phyloP scores from a whole-genome alignment of 2,888 invertebrate genomes.

The Philhelius pedissequus region DNA sequence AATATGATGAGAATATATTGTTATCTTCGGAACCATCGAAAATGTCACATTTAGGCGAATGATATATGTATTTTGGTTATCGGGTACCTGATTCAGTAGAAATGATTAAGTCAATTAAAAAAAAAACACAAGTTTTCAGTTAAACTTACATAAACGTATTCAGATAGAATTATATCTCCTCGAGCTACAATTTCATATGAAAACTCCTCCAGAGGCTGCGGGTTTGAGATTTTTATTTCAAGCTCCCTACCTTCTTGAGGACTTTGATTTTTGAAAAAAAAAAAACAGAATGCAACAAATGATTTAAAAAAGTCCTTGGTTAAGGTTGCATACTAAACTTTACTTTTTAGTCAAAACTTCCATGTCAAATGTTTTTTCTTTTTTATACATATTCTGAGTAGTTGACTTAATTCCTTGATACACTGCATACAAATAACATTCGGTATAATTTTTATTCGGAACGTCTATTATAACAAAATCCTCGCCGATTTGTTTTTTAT shows the following conservation, averaged over 20 bases:
- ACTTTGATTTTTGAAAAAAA: slow-evolving; percentile 72
- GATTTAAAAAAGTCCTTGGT: not conserved
- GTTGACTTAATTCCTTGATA: not conserved
- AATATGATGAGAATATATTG: slow-evolving; percentile 21
- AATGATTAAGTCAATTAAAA: not conserved
- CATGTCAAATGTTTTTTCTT: not conserved
- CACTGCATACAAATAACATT: not conserved
- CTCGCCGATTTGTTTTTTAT: not conserved
- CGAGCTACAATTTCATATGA: slow-evolving; percentile 89
- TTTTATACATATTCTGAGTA: not conserved
- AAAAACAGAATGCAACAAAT: not conserved
- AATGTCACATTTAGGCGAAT: not conserved
- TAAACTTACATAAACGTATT: slow-evolving; percentile 82
- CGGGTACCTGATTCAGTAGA: slow-evolving; percentile 43
- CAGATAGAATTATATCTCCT: slow-evolving; percentile 89
- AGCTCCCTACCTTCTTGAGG: slow-evolving; percentile 85
- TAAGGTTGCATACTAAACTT: not conserved
- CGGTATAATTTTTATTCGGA: not conserved
- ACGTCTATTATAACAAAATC: not conserved
- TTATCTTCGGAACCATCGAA: slow-evolving; percentile 43
- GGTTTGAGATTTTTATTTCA: slow-evolving; percentile 85
- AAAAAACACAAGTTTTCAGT: not conserved
- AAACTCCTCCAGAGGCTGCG: slow-evolving; percentile 86
- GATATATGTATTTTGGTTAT: not conserved
- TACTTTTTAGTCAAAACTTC: slow-evolving; percentile 20